A percentile compares a stretch with the other conserved stretches of the same genome.
Evolutionary conservation across 2,113 vertebrate species (phyloP).

Genomic region (Morphnarchus princeps): DNA sequence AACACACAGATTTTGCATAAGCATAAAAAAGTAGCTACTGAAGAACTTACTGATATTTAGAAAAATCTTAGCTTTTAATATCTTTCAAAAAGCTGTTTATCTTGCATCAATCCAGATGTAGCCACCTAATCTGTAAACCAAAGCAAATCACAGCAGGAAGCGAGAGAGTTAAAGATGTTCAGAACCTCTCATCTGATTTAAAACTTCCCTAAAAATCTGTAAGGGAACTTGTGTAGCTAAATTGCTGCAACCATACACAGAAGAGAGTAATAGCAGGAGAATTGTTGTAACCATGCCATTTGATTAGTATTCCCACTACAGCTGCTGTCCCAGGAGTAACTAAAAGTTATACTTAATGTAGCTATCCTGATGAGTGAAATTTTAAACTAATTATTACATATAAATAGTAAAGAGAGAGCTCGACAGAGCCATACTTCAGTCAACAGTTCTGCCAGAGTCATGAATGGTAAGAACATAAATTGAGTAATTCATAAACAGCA

Average conservation of each 20-base stretch:
- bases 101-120: background rate
- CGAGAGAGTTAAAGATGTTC: background rate
- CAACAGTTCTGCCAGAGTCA: slow-evolving; percentile 25
- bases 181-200: background rate
- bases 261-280: background rate
- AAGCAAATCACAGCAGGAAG: background rate
- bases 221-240: background rate
- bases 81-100: background rate
- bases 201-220: background rate
- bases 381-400: slow-evolving; percentile 58
- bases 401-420: slow-evolving; percentile 48
- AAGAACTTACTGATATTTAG: background rate
- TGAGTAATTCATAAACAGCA: slow-evolving; percentile 22
- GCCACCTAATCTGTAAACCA: background rate
- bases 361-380: slow-evolving; percentile 37
- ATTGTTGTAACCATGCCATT: background rate
- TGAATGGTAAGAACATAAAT: background rate
- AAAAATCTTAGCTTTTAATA: background rate
- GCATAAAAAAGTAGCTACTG: background rate
- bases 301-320: background rate
- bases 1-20: background rate
- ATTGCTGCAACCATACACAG: background rate
- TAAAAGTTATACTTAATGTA: slow-evolving; percentile 7
- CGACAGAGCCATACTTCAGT: slow-evolving; percentile 46
- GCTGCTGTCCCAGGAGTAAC: slow-evolving; percentile 2